phyloP scores from a whole-genome alignment of 2,797 vertebrate species.

The Dendrocincla tyrannina region DNA sequence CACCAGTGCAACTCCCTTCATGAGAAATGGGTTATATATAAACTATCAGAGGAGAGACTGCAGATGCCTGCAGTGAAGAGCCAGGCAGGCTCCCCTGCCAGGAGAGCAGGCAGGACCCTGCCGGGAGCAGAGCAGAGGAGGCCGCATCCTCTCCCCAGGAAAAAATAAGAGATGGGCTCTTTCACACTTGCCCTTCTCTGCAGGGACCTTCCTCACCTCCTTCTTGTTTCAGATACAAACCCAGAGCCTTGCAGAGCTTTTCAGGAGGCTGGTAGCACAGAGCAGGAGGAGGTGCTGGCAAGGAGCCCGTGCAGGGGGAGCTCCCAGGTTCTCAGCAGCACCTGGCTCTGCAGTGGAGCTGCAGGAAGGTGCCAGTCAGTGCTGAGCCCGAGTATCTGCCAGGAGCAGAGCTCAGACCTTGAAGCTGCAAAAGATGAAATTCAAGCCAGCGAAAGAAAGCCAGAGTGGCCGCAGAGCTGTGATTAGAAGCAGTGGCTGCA shows the following conservation, averaged over 20 bases:
- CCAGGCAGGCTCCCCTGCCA: not conserved
- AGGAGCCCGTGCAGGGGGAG: not conserved
- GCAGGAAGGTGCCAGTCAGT: not conserved
- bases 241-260: not conserved
- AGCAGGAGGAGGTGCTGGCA: not conserved
- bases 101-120: not conserved
- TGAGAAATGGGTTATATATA: not conserved
- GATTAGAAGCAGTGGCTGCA: not conserved
- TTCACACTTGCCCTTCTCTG: not conserved
- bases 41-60: not conserved
- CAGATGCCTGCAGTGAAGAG: not conserved
- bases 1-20: not conserved
- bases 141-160: not conserved
- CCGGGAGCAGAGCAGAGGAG: not conserved
- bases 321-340: not conserved
- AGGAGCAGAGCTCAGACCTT: not conserved
- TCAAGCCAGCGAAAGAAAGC: not conserved
- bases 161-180: not conserved
- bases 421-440: not conserved
- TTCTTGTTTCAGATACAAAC: not conserved
- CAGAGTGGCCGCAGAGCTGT: not conserved
- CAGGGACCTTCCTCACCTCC: not conserved
- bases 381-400: not conserved
- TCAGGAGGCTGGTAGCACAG: not conserved
- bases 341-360: not conserved